A percentile compares a stretch with the other conserved stretches of the same genome.
Evolutionary conservation across 2,113 vertebrate genomes (phyloP).

Genomic region (Rallus limicola): DNA sequence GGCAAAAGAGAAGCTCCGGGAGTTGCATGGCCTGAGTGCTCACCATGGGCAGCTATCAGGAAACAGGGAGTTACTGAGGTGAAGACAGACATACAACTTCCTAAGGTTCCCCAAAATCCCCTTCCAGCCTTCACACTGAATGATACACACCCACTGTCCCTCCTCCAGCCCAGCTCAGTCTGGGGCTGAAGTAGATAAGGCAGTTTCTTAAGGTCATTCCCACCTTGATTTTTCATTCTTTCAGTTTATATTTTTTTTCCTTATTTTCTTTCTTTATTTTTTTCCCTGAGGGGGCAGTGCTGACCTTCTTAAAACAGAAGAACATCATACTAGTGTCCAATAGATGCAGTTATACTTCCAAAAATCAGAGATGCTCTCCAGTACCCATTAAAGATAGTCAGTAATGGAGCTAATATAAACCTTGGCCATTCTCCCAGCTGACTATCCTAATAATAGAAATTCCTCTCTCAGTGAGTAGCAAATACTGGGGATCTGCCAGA

Average conservation of each 20-base stretch:
- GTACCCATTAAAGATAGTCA: not conserved
- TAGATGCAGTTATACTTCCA: not conserved
- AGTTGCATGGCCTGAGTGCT: not conserved
- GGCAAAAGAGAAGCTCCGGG: accelerated
- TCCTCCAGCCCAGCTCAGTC: not conserved
- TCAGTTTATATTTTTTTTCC: not conserved
- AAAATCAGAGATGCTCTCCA: not conserved
- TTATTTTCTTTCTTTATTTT: not conserved
- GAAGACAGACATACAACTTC: not conserved
- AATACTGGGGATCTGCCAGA: not conserved
- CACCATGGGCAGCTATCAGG: not conserved
- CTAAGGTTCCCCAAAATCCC: not conserved
- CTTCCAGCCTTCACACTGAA: not conserved
- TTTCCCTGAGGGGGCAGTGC: not conserved
- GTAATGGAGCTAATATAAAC: slow-evolving; percentile 7
- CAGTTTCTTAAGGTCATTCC: not conserved
- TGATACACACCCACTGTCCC: too few relatives aligned
- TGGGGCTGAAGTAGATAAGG: not conserved
- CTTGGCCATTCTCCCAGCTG: not conserved
- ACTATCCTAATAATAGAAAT: slow-evolving; percentile 17
- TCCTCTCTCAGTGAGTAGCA: not conserved
- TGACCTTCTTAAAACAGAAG: not conserved
- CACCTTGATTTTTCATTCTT: not conserved
- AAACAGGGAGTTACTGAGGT: not conserved
- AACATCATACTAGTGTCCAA: not conserved